Percentiles rank a stretch among this genome's conserved stretches.
phyloP scores from a whole-genome alignment of 2,888 invertebrate genomes.

The Caenorhabditis drosophilae region DNA sequence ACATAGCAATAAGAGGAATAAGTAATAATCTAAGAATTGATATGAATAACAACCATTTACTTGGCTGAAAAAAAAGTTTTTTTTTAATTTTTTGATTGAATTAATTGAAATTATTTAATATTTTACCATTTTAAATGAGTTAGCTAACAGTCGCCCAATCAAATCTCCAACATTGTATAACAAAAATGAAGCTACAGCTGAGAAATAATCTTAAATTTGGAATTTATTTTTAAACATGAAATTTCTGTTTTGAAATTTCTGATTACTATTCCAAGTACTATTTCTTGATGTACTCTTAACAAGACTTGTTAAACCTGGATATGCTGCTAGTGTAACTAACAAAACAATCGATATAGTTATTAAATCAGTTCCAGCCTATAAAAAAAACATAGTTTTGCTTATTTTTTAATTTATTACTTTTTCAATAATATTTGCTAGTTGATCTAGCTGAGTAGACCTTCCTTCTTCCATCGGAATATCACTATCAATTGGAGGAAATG shows the following conservation, averaged over 20 bases:
- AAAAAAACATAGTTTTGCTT: background rate
- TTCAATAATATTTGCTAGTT: slow-evolving; percentile 11
- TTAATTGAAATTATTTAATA: slow-evolving; percentile 4
- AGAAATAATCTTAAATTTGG: slow-evolving; percentile 46
- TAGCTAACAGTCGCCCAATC: slow-evolving; percentile 40
- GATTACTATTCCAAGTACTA: slow-evolving; percentile 48
- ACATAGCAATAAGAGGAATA: slow-evolving; percentile 45
- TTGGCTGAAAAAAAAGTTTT: slow-evolving; percentile 18
- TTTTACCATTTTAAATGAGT: slow-evolving; percentile 31
- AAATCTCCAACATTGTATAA: slow-evolving; percentile 50
- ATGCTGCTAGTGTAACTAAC: slow-evolving; percentile 42
- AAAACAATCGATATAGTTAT: slow-evolving; percentile 31
- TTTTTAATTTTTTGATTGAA: background rate
- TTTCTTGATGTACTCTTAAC: slow-evolving; percentile 41
- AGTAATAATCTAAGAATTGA: slow-evolving; percentile 21
- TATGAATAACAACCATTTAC: slow-evolving; percentile 23
- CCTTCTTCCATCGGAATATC: background rate
- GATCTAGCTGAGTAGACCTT: slow-evolving; percentile 3
- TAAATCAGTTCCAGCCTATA: slow-evolving; percentile 17
- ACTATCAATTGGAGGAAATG: slow-evolving; percentile 31
- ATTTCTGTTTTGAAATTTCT: background rate
- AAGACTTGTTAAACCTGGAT: slow-evolving; percentile 48
- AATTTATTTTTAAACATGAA: background rate
- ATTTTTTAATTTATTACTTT: slow-evolving; percentile 8
- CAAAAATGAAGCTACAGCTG: slow-evolving; percentile 49